phyloP scores from a whole-genome alignment of 2,797 vertebrate genomes.

The Smutsia gigantea region DNA sequence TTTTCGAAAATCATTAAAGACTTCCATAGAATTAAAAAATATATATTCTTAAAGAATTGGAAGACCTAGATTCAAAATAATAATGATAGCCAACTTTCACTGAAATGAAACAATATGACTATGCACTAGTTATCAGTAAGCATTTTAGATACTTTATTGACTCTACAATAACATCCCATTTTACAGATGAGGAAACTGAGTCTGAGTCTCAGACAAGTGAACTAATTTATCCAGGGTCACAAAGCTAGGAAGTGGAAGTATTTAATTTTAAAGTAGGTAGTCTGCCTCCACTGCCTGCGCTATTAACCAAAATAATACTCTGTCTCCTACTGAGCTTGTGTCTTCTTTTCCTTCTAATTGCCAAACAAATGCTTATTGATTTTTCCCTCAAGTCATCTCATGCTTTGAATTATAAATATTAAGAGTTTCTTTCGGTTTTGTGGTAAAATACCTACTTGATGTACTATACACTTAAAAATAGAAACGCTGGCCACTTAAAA shows the following conservation, averaged over 20 bases:
- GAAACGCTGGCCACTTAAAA: not conserved
- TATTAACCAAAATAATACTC: not conserved
- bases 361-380: not conserved
- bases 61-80: not conserved
- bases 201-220: not conserved
- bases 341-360: not conserved
- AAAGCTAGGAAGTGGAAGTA: not conserved
- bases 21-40: not conserved
- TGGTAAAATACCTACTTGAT: constrained; percentile 48
- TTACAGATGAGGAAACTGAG: constrained; percentile 9
- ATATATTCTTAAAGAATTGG: not conserved
- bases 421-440: constrained; percentile 56
- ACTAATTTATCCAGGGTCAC: not conserved
- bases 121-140: not conserved
- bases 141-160: not conserved
- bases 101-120: not conserved
- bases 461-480: not conserved
- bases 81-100: not conserved
- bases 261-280: not conserved
- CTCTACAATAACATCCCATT: not conserved
- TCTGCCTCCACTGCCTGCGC: not conserved
- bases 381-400: constrained; percentile 34
- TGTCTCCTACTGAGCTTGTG: not conserved
- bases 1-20: not conserved
- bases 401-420: not conserved